phyloP scores from a whole-genome alignment of 2,888 invertebrate genomes.

The Brachylomia viminalis region DNA sequence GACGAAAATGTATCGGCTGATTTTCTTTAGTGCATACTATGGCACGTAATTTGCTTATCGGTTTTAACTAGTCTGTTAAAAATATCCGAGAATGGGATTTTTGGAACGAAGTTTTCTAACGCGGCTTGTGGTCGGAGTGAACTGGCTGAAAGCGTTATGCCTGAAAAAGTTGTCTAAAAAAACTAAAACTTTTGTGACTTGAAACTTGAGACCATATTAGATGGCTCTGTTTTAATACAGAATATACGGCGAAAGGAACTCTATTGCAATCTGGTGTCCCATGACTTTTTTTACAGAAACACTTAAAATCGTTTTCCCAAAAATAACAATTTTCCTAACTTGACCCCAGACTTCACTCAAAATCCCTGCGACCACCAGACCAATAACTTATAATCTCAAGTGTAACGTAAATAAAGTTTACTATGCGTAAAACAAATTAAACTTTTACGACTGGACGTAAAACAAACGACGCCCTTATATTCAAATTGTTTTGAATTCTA shows the following conservation, averaged over 20 bases:
- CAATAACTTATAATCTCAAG: slow-evolving; percentile 59
- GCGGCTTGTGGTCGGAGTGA: no score
- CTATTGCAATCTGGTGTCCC: no score
- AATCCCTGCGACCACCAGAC: not conserved
- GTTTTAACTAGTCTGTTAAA: not conserved
- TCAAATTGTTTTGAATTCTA: slow-evolving; percentile 68
- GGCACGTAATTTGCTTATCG: not conserved
- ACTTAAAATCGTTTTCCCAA: not conserved
- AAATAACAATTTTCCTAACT: not conserved
- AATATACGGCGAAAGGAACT: no score
- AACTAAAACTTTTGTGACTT: no score
- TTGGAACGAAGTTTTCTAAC: no score
- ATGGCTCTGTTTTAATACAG: no score
- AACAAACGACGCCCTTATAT: slow-evolving; percentile 63
- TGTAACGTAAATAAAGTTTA: slow-evolving; percentile 72
- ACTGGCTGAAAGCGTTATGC: no score
- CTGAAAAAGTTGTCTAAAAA: no score
- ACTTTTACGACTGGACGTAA: slow-evolving; percentile 69
- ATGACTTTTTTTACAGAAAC: not conserved
- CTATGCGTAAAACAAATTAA: slow-evolving; percentile 74
- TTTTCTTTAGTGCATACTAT: not conserved
- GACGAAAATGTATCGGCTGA: no score
- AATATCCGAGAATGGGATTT: not conserved
- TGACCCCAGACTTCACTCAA: not conserved
- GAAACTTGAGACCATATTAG: no score